phyloP scores from a whole-genome alignment of 92 coral and sea anemone species.

The Bergia sp. region DNA sequence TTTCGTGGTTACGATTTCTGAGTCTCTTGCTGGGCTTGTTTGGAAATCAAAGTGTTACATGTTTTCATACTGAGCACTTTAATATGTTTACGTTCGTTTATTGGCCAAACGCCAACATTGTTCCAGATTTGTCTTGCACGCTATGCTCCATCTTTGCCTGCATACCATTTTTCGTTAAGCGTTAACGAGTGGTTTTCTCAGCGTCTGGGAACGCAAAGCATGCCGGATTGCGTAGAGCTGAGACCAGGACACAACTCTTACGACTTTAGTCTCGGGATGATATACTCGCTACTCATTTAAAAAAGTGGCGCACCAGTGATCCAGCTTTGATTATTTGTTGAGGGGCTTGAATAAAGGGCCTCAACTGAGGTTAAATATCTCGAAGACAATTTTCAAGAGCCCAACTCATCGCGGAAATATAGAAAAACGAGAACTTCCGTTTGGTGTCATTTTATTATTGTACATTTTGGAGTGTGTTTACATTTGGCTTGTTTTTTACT shows the following conservation, averaged over 20 bases:
- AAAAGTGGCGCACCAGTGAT: not conserved
- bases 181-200: not conserved
- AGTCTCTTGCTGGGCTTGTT: not conserved
- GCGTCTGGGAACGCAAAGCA: slow-evolving; percentile 31
- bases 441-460: slow-evolving; percentile 8
- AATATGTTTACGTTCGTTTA: not conserved
- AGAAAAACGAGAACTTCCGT: slow-evolving; percentile 37
- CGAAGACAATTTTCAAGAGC: slow-evolving; percentile 21
- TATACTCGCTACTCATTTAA: not conserved
- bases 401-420: not conserved
- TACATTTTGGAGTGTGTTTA: slow-evolving; percentile 31
- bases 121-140: slow-evolving; percentile 6
- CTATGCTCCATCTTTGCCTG: not conserved
- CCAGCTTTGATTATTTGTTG: not conserved
- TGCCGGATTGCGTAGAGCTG: slow-evolving; percentile 3
- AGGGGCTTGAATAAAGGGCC: not conserved
- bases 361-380: not conserved
- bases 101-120: slow-evolving; percentile 34
- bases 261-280: not conserved
- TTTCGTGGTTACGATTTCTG: not conserved
- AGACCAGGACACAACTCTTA: not conserved
- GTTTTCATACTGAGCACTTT: slow-evolving; percentile 20
- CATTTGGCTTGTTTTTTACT: not conserved
- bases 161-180: not conserved
- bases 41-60: slow-evolving; percentile 10